These are phyloP conservation scores for Buathra laborator DNA, from an alignment of 2,888 invertebrate species.

Conservation along the genomic window DNA sequence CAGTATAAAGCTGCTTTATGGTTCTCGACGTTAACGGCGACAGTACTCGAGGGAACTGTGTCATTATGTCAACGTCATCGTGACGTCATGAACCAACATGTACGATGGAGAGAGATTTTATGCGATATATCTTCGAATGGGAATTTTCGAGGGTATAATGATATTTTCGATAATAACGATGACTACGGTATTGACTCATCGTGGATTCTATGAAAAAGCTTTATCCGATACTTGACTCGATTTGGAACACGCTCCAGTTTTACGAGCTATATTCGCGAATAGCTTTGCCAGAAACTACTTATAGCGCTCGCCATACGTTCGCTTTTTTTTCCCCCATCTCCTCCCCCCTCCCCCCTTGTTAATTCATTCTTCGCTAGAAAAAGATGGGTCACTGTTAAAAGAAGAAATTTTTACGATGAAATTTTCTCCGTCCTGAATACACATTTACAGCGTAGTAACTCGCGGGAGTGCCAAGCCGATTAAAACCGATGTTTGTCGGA, in stretches of 20 bases:
- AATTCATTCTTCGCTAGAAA: slow-evolving; percentile 31
- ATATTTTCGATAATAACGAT: slow-evolving; percentile 52
- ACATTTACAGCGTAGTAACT: not conserved
- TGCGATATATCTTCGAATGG: slow-evolving; percentile 20
- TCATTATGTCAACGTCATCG: slow-evolving; percentile 47
- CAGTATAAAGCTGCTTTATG: slow-evolving; percentile 50
- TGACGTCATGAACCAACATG: slow-evolving; percentile 27
- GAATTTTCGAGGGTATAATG: slow-evolving; percentile 16
- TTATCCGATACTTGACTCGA: slow-evolving; percentile 70
- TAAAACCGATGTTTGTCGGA: not conserved
- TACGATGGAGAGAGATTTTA: slow-evolving; percentile 27
- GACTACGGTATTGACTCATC: slow-evolving; percentile 47
- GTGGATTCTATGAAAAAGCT: slow-evolving; percentile 50
- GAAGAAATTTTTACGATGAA: slow-evolving; percentile 6
- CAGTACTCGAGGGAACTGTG: slow-evolving; percentile 3
- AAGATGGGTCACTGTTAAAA: not conserved
- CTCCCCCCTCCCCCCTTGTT: not conserved
- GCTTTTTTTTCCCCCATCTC: not conserved
- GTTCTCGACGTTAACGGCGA: slow-evolving; percentile 21
- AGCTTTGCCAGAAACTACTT: slow-evolving; percentile 67
- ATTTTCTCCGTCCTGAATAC: not conserved
- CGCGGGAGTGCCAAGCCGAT: not conserved
- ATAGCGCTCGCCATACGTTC: slow-evolving; percentile 36
- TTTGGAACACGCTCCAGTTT: slow-evolving; percentile 68
- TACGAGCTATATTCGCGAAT: slow-evolving; percentile 65